Conservation (phyloP, 2,113 vertebrate genomes). For the Galbula dea region DNA sequence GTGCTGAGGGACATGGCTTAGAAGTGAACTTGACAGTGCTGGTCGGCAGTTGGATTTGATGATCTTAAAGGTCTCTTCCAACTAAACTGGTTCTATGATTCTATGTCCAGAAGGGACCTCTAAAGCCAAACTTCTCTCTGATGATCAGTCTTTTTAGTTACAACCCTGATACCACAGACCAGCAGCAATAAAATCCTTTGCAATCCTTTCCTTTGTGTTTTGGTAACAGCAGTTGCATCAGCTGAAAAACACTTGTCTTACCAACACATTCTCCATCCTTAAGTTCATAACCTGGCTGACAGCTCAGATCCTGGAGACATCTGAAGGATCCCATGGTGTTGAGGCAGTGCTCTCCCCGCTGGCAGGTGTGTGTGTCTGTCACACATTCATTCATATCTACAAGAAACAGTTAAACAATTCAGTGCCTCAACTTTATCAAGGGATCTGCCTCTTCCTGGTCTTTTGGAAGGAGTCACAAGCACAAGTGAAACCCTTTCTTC, state of each 20-base stretch:
- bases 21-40: too few species aligned
- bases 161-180: not conserved
- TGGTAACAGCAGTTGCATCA: not conserved
- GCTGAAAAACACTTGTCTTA: constrained; percentile 46
- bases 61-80: too few species aligned
- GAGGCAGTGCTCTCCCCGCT: constrained; percentile 79
- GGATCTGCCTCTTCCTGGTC: not conserved
- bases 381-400: constrained; percentile 91
- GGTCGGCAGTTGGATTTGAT: too few species aligned
- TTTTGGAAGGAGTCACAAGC: not conserved
- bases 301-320: constrained; percentile 81
- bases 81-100: too few species aligned
- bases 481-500: not conserved
- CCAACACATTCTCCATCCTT: constrained; percentile 82
- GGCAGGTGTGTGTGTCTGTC: constrained; percentile 82
- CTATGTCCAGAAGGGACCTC: not conserved
- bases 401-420: not conserved
- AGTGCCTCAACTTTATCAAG: not conserved
- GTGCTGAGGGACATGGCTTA: too few species aligned
- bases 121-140: not conserved
- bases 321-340: constrained; percentile 87
- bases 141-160: not conserved
- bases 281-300: constrained; percentile 79
- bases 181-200: not conserved
- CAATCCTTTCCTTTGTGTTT: not conserved